Conservation (phyloP, 2,113 vertebrate genomes). For the Bagarius yarrelli region DNA sequence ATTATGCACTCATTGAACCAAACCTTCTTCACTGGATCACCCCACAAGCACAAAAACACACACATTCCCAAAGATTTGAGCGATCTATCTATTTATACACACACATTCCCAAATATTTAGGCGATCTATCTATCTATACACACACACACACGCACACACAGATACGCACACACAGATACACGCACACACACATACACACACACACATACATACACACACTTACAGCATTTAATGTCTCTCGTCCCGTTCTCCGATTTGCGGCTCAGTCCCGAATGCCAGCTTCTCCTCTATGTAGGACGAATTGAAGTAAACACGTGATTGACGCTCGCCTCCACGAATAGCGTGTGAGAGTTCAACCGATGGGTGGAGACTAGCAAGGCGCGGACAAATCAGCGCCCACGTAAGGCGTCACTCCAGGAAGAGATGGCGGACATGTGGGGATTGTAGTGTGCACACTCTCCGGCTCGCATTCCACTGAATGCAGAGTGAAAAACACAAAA, state of each 20-base stretch:
- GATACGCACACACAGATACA: neutral
- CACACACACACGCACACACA: no score
- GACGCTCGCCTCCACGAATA: slow-evolving; percentile 25
- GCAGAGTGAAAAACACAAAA: neutral
- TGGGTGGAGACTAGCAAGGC: neutral
- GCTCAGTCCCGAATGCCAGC: slow-evolving; percentile 44
- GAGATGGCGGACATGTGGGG: neutral
- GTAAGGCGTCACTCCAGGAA: neutral
- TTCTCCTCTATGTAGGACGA: neutral
- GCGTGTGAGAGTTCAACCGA: neutral
- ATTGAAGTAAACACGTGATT: slow-evolving; percentile 52
- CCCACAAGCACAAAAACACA: no score
- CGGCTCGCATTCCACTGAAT: neutral
- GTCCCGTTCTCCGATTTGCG: slow-evolving; percentile 31
- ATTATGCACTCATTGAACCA: no score
- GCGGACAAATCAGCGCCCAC: slow-evolving; percentile 40
- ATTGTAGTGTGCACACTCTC: neutral
- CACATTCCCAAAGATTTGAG: no score
- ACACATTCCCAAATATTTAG: no score
- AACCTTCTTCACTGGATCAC: no score
- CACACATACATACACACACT: slow-evolving; percentile 58
- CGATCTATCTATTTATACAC: no score
- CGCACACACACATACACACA: neutral
- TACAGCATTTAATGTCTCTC: slow-evolving; percentile 62
- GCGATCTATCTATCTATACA: no score